Evolutionary conservation across 92 coral and sea anemone genomes (phyloP), one percentile per base, ranked within the genome.

Genomic region (Micromussa lordhowensis): DNA sequence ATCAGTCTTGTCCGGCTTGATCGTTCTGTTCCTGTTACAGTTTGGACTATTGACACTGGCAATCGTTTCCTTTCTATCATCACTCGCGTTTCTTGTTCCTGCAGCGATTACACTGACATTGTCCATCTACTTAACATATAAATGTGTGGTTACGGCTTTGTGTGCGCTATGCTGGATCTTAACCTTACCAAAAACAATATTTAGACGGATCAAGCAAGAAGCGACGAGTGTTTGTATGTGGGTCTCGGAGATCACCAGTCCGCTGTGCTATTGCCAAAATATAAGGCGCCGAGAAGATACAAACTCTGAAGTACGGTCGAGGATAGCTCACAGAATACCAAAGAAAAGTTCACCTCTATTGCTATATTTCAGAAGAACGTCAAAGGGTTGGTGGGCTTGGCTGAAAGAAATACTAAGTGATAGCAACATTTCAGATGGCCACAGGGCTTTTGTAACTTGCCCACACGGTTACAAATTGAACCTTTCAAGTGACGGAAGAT

Each of bases 381-480:
- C 71, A 80, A 61, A 31, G 48, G 72, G 75, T 21, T 81, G 84
- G 84, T 38, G 61, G 24, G 26, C 69, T 81, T 61, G 84, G 84
- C 24, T 81, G 38, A 36, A 36, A 36, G 38, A 36, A 15, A 12
- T 72, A 18, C 58, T 34, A 3, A 61, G 34, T 10, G 57, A 59
- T 2, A 24, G 73, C 36, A 61, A 55, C 17, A 15, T 61, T 36
- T 77, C 80, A 19, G 72, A 36, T 48, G 36, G 57, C 63, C 74
- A 81, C 13, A 34, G 4, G 14, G 61, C 34, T 21, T 0, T 38
- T 10, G 74, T 35, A 63, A 61, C 73, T 35, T 81, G 57, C 22
- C 44, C 1, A 61, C 84, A 36, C 40, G 14, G 57, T 18, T 54
- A 53, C 40, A 40, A 51, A 58, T 57, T 34, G 16, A 49, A 58